Evolutionary conservation across 1,140 invertebrate species (phyloP), one percentile per base, ranked within the genome.

Genomic region (Drosophila eugracilis): DNA sequence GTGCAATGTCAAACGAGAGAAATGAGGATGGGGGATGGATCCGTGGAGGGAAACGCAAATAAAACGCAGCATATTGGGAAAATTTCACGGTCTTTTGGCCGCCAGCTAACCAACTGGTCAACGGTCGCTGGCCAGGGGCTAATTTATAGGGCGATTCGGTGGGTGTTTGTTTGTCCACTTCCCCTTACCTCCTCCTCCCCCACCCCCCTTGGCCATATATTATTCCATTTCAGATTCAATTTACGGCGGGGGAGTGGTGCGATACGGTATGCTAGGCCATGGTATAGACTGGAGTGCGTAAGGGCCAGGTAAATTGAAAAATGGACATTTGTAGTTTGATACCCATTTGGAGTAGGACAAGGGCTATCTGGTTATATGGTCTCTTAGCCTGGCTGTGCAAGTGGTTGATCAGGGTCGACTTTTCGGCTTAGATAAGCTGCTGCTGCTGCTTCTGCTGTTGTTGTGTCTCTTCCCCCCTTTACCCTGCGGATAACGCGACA

Each of bases 31-130:
- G 32, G 69, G n/a, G n/a, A n/a, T n/a, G n/a, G 30, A 32, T 32
- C 9, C 19, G 41, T 37, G 50, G 53, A 28, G 59, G 52, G 60
- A 37, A 65, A 66, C 65, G 65, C 65, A 70, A 84, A 75, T 67
- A 75, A 54, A 76, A 77, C 37, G 52, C 54, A 81, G 83, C 83
- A 78, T 88, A 88, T 88, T 88, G 83, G 78, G 59, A 88, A 88
- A 88, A 89, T 88, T 88, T 88, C 83, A 88, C 83, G 83, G 60
- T 88, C 71, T 75, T 88, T 83, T 88, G 84, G 42, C 60, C 76
- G 78, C 70, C 62, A 78, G 72, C 71, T 54, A 54, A 47, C 54
- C 72, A 76, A 44, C 70, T 77, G 76, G 79, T 79, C 80, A 85
- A 37, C 65, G 79, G 75, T 59, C 78, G 76, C 41, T 75, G 81